Percentiles rank a stretch among this genome's conserved stretches.
Evolutionary conservation across 2,797 vertebrate species (phyloP).

Genomic region (Pempheris klunzingeri): DNA sequence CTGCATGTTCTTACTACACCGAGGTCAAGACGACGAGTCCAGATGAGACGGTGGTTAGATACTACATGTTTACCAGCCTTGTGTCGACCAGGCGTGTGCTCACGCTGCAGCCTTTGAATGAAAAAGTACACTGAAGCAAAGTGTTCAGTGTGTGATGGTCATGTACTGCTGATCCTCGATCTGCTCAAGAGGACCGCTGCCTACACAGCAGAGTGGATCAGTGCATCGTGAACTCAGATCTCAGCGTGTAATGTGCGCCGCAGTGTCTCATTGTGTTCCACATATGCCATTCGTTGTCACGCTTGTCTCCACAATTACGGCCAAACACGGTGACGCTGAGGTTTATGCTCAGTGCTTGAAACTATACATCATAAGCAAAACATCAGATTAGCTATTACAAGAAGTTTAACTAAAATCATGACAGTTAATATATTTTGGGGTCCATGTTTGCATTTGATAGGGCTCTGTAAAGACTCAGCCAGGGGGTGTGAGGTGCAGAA

Average conservation of each 20-base stretch:
- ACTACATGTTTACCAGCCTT: slow-evolving; percentile 2
- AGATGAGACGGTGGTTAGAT: slow-evolving; percentile 15
- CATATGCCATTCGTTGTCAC: not conserved
- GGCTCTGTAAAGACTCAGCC: not conserved
- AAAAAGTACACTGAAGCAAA: not conserved
- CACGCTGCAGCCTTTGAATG: not conserved
- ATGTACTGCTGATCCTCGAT: not conserved
- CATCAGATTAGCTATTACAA: not conserved
- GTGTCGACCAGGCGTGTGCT: not conserved
- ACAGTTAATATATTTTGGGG: not conserved
- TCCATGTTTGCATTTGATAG: not conserved
- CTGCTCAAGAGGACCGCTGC: not conserved
- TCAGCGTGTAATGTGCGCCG: not conserved
- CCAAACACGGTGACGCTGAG: not conserved
- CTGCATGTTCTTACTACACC: slow-evolving; percentile 29
- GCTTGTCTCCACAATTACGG: not conserved
- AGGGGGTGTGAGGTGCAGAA: not conserved
- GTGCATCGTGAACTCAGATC: not conserved
- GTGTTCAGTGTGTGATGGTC: too few species aligned
- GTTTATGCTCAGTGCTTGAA: not conserved
- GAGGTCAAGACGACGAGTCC: slow-evolving; percentile 48
- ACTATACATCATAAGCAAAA: not conserved
- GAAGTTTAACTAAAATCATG: too few species aligned
- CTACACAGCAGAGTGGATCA: not conserved
- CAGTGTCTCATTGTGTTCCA: not conserved